Evolutionary conservation across 35 echinoderm and acorn worm genomes (phyloP).

Genomic region (Apostichopus japonicus): DNA sequence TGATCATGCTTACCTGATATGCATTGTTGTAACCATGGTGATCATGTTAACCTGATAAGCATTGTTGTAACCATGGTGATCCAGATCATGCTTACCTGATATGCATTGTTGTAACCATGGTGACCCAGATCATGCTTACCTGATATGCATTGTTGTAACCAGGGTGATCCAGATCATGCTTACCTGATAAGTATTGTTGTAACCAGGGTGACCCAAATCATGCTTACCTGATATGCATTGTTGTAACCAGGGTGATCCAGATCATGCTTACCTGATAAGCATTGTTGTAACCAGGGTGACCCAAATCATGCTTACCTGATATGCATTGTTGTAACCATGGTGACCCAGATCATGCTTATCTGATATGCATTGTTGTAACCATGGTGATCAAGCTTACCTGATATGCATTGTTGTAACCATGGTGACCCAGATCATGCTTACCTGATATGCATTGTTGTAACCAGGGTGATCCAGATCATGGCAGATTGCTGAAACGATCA

Average conservation of each 20-base stretch:
- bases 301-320: too few species aligned
- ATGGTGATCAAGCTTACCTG: conserved; percentile 41
- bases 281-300: too few species aligned
- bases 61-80: conserved; percentile 98
- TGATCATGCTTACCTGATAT: conserved; percentile 42
- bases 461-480: conserved; percentile 98
- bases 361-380: too few species aligned
- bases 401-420: conserved; percentile 23
- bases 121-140: too few species aligned
- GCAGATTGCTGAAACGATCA: conserved; percentile 92
- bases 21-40: conserved; percentile 23
- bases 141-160: too few species aligned
- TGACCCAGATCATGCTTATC: too few species aligned
- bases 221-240: conserved; percentile 95
- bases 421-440: conserved; percentile 64
- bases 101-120: too few species aligned
- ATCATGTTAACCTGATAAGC: conserved; percentile 87
- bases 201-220: too few species aligned
- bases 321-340: too few species aligned
- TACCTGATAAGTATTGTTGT: too few species aligned
- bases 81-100: conserved; percentile 91
- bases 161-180: too few species aligned
- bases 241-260: conserved; percentile 97
- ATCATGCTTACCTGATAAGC: conserved; percentile 57
- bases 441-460: conserved; percentile 99